These are phyloP conservation scores for Aphaenogaster floridana DNA, from an alignment of 1,140 invertebrate species.

Conservation along the genomic window DNA sequence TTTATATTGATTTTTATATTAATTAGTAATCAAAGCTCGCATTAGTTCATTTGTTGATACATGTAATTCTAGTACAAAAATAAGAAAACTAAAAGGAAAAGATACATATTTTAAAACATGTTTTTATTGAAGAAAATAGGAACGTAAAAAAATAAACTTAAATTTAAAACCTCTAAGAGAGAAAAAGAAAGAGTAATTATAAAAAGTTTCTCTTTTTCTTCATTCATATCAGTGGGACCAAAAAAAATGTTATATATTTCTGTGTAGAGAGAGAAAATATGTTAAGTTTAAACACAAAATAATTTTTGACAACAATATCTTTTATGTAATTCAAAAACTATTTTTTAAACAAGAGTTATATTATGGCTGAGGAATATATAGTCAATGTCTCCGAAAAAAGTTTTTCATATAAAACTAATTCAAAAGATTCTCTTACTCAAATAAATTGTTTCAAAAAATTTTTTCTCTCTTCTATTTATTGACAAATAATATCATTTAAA, in stretches of 20 bases:
- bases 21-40: neutral
- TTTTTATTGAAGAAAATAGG: neutral
- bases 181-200: neutral
- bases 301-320: neutral
- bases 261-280: neutral
- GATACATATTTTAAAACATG: neutral
- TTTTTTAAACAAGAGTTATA: neutral
- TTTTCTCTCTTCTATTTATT: neutral
- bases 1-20: neutral
- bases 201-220: neutral
- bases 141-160: neutral
- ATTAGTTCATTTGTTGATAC: neutral
- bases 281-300: neutral
- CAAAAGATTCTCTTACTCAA: neutral
- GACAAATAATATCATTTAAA: neutral
- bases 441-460: neutral
- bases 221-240: neutral
- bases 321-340: slow-evolving; percentile 14
- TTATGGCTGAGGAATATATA: neutral
- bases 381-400: neutral
- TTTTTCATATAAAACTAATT: neutral
- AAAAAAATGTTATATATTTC: neutral
- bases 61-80: neutral
- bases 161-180: neutral
- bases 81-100: neutral